Conservation (phyloP, 2,113 vertebrate genomes). For the Epinephelus lanceolatus region DNA sequence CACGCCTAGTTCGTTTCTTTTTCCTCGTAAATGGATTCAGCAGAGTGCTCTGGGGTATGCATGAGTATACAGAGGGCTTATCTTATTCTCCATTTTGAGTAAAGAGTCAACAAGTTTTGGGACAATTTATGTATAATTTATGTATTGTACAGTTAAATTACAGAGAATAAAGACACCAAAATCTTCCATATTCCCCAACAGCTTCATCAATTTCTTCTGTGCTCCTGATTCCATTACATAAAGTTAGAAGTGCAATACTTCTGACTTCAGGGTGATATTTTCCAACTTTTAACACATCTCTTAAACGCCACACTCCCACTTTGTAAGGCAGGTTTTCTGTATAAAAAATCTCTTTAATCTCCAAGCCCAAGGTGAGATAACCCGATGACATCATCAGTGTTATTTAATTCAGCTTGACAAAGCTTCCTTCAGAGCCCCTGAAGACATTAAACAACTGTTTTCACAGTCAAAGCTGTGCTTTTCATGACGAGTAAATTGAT, state of each 20-base stretch:
- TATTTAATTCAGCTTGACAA: conserved; percentile 1
- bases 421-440: neutral
- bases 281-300: no score
- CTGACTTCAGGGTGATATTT: no score
- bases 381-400: conserved; percentile 1
- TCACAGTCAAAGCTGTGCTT: no score
- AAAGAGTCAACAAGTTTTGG: neutral
- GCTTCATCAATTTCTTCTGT: neutral
- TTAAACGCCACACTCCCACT: neutral
- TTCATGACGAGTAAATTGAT: no score
- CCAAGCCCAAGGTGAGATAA: neutral
- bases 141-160: neutral
- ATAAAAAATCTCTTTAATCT: neutral
- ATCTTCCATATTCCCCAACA: no score
- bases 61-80: neutral
- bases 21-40: neutral
- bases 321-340: neutral
- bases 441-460: no score
- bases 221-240: neutral
- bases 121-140: neutral
- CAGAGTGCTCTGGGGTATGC: neutral
- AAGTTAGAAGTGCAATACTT: neutral
- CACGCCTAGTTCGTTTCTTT: neutral
- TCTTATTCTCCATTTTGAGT: neutral
- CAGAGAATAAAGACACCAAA: neutral